phyloP scores from a whole-genome alignment of 2,113 vertebrate genomes.

The Todiramphus saurophagus region DNA sequence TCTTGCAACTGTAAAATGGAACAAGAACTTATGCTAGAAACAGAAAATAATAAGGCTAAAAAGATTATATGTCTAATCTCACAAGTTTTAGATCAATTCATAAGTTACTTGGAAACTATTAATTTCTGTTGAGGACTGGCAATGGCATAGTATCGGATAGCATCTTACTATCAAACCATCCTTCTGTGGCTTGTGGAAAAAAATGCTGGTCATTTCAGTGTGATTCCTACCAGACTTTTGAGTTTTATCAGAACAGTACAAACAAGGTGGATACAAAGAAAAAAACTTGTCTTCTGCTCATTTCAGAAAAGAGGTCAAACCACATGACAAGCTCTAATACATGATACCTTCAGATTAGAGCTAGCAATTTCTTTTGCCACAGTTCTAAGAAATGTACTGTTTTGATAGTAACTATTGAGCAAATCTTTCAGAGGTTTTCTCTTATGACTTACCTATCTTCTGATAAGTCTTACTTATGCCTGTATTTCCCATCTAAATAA shows the following conservation, averaged over 20 bases:
- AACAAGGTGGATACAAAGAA: background rate
- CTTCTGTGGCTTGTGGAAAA: background rate
- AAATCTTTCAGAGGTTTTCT: background rate
- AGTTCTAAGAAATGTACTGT: background rate
- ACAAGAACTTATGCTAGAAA: background rate
- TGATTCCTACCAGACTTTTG: background rate
- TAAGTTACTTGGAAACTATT: background rate
- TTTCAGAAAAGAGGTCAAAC: background rate
- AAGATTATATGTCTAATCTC: background rate
- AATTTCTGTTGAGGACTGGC: background rate
- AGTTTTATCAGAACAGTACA: background rate
- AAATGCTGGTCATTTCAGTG: background rate
- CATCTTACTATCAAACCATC: background rate
- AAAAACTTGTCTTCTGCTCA: background rate
- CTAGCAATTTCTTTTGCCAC: background rate
- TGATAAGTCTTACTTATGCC: background rate
- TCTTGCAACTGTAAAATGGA: background rate
- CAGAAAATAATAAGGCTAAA: background rate
- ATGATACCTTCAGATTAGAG: background rate
- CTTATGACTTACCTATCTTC: background rate
- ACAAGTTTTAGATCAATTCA: background rate
- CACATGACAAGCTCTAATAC: background rate
- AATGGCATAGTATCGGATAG: background rate
- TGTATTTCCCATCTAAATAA: background rate
- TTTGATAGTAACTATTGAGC: background rate